Evolutionary conservation across 2,113 vertebrate species (phyloP).

Genomic region (Antechinus stuartii): DNA sequence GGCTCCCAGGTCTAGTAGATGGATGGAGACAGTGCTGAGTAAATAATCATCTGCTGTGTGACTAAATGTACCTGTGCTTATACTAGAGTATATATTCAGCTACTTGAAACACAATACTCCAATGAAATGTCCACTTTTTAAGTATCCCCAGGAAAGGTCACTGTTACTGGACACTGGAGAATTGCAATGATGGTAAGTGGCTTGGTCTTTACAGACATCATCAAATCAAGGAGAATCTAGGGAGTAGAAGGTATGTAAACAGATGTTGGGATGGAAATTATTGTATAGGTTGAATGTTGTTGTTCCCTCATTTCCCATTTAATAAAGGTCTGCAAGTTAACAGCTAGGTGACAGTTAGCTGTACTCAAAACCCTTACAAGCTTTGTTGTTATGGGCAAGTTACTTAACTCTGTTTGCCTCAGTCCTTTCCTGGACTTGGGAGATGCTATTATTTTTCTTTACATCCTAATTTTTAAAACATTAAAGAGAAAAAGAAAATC

Average conservation of each 20-base stretch:
- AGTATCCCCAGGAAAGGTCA: slow-evolving; percentile 66
- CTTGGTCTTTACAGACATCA: neutral
- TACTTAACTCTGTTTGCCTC: no score
- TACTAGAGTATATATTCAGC: slow-evolving; percentile 28
- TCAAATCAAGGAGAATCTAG: neutral
- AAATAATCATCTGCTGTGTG: neutral
- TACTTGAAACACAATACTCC: slow-evolving; percentile 1
- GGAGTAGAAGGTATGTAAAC: neutral
- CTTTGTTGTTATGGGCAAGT: no score
- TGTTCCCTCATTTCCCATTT: neutral
- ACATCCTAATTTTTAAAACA: neutral
- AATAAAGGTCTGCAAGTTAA: no score
- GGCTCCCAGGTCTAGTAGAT: neutral
- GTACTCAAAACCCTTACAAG: no score
- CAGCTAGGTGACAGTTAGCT: no score
- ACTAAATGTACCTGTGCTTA: slow-evolving; percentile 48
- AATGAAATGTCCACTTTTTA: slow-evolving; percentile 38
- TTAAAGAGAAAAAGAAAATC: neutral
- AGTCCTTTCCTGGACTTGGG: neutral
- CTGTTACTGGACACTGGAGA: slow-evolving; percentile 30
- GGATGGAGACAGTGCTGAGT: neutral
- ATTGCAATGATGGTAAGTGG: neutral
- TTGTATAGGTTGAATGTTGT: neutral
- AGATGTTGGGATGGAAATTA: neutral
- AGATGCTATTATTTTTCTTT: neutral